These are phyloP conservation scores for Myotis daubentonii DNA, from an alignment of 2,797 vertebrate genomes.

Conservation along the genomic window DNA sequence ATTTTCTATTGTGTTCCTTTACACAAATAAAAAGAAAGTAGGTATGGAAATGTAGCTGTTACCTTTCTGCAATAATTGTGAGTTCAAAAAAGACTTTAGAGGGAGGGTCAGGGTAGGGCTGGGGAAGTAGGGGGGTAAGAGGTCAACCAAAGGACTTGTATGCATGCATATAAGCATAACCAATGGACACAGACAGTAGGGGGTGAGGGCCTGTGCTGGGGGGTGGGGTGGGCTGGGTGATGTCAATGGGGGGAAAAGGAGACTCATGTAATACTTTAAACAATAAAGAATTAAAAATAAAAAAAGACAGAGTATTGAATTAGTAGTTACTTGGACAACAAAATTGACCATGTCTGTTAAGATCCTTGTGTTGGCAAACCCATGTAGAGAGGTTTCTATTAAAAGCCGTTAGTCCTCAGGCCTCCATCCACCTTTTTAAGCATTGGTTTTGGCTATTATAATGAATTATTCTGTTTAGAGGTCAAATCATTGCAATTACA, in stretches of 20 bases:
- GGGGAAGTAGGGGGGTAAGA: no score
- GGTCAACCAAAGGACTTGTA: no score
- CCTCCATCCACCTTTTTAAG: background rate
- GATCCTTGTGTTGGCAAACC: background rate
- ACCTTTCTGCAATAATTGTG: background rate
- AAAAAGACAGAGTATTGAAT: background rate
- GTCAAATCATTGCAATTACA: background rate
- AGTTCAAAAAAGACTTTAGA: background rate
- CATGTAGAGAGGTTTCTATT: background rate
- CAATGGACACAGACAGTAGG: no score
- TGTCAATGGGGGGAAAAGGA: no score
- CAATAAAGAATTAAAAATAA: no score
- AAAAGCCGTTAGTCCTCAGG: background rate
- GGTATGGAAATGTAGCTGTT: background rate
- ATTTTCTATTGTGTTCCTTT: background rate
- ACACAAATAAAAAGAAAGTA: background rate
- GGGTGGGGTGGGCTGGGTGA: no score
- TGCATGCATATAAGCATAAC: no score
- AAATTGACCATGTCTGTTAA: background rate
- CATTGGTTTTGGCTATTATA: slow-evolving; percentile 17
- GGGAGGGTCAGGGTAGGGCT: no score
- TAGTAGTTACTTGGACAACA: background rate
- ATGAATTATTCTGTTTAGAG: slow-evolving; percentile 16
- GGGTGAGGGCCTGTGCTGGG: no score
- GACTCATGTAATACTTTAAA: no score